phyloP scores from a whole-genome alignment of 2,113 vertebrate species.

The Psophia crepitans region DNA sequence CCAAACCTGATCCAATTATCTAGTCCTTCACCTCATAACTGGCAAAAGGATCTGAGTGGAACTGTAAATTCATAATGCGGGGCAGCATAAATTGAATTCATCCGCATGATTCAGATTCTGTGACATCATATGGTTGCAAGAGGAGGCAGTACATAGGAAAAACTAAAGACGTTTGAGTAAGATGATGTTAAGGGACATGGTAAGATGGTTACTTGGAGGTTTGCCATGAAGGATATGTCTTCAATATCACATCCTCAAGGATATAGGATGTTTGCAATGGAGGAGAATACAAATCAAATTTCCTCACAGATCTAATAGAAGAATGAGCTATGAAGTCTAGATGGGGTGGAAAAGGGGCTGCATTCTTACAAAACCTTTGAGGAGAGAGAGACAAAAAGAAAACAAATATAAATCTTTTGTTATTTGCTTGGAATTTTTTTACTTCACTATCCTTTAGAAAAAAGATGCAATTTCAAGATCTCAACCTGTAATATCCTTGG shows the following conservation, averaged over 20 bases:
- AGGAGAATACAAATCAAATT: neutral
- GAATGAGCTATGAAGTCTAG: neutral
- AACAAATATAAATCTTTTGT: neutral
- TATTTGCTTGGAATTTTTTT: neutral
- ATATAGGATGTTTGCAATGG: neutral
- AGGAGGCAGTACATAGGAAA: neutral
- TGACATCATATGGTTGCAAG: neutral
- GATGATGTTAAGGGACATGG: rapidly evolving
- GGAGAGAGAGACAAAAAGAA: neutral
- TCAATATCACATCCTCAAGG: neutral
- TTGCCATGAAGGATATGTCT: neutral
- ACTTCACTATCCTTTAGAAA: neutral
- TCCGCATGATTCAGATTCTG: neutral
- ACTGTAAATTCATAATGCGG: neutral
- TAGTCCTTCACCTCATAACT: neutral
- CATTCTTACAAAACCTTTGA: neutral
- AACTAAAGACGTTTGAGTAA: neutral
- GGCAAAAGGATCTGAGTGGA: neutral
- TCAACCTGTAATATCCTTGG: neutral
- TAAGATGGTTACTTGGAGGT: neutral
- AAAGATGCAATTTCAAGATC: neutral
- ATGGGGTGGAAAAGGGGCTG: neutral
- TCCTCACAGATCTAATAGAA: neutral
- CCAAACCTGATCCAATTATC: neutral
- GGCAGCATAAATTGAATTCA: neutral